phyloP scores from a whole-genome alignment of 2,113 vertebrate species.

The Callorhinus ursinus region DNA sequence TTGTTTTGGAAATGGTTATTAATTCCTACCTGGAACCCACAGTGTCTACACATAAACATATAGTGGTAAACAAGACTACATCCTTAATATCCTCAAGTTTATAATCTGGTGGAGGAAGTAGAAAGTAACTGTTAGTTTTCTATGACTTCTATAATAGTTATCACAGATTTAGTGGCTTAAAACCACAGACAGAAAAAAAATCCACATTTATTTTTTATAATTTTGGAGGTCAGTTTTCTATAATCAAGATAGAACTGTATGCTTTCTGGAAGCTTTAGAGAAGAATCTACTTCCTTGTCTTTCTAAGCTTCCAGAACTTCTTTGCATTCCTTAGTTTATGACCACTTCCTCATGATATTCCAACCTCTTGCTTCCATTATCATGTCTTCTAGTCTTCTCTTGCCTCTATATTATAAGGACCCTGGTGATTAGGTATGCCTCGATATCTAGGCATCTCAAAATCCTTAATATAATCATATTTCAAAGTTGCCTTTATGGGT shows the following conservation, averaged over 20 bases:
- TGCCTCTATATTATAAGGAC: not conserved
- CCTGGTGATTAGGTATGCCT: not conserved
- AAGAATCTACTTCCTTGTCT: not conserved
- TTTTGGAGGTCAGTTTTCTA: constrained; percentile 1
- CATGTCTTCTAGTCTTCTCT: not conserved
- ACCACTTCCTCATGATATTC: not conserved
- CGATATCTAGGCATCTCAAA: not conserved
- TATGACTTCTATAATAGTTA: not conserved
- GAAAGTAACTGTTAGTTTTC: not conserved
- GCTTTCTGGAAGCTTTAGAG: not conserved
- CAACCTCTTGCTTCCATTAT: not conserved
- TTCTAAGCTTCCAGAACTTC: not conserved
- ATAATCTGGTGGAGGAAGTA: not conserved
- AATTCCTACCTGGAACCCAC: not conserved
- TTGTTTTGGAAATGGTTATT: constrained; percentile 9
- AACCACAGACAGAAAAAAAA: not conserved
- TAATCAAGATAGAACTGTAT: not conserved
- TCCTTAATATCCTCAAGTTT: not conserved
- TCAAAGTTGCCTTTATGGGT: not conserved
- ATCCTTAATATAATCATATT: not conserved
- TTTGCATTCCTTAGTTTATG: not conserved
- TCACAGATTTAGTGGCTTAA: not conserved
- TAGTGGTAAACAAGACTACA: not conserved
- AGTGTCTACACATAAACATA: not conserved
- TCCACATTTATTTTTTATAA: not conserved